phyloP scores from a whole-genome alignment of 2,113 vertebrate species.

The Oreotragus oreotragus region DNA sequence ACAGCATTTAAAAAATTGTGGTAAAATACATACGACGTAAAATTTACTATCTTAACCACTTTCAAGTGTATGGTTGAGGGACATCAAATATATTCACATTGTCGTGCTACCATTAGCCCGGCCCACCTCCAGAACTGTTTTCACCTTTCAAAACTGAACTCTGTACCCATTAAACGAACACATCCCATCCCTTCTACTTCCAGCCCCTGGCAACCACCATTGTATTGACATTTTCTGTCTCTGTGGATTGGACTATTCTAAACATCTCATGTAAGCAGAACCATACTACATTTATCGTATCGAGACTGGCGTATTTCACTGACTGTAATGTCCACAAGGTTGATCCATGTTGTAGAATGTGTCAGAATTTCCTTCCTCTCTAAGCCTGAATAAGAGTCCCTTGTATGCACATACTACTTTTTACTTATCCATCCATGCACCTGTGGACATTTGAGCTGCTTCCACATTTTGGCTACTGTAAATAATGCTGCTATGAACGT shows the following conservation, averaged over 20 bases:
- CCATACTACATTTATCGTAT: not conserved
- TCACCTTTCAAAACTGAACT: not conserved
- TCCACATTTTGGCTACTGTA: not conserved
- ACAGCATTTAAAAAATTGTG: not conserved
- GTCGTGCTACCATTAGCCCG: fast-evolving
- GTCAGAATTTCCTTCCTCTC: not conserved
- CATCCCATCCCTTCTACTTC: not conserved
- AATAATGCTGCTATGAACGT: not conserved
- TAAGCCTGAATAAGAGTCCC: not conserved
- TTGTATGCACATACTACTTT: too few relatives aligned
- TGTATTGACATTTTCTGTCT: not conserved
- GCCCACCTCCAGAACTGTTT: not conserved
- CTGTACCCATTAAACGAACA: not conserved
- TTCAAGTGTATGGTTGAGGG: not conserved
- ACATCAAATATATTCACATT: not conserved
- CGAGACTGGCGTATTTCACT: not conserved
- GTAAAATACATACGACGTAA: not conserved
- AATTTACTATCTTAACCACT: not conserved
- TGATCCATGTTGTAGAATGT: not conserved
- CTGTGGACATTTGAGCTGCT: not conserved
- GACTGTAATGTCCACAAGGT: not conserved
- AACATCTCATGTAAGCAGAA: not conserved
- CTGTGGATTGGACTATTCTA: not conserved
- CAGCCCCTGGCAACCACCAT: not conserved
- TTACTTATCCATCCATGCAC: not conserved